phyloP scores from a whole-genome alignment of 2,113 vertebrate species.

The Fregetta grallaria region DNA sequence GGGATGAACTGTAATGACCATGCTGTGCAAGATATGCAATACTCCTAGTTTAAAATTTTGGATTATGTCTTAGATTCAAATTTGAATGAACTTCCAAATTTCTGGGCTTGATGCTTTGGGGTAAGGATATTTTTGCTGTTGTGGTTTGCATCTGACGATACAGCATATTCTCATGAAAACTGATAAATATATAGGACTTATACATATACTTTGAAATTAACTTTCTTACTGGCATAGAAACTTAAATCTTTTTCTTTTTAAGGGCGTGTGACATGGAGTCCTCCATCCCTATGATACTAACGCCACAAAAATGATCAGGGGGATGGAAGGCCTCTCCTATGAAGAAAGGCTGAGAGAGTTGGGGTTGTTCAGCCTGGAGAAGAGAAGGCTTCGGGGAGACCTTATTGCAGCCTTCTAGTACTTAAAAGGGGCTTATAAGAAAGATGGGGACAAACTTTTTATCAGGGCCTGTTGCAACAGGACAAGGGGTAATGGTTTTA shows the following conservation, averaged over 20 bases:
- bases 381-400: too few species aligned
- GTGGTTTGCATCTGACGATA: neutral
- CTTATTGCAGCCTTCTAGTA: too few species aligned
- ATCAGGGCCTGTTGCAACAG: too few species aligned
- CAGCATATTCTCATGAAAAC: neutral
- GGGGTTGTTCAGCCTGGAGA: too few species aligned
- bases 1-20: neutral
- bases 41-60: neutral
- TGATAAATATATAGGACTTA: neutral
- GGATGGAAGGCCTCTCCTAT: too few species aligned
- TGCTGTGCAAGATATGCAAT: neutral
- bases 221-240: neutral
- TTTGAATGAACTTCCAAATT: neutral
- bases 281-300: neutral
- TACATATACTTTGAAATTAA: neutral
- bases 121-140: neutral
- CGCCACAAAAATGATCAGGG: too few species aligned
- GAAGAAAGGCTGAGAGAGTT: too few species aligned
- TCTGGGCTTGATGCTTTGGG: neutral
- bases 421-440: too few species aligned
- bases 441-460: too few species aligned
- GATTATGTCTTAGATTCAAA: neutral
- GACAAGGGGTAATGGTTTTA: too few species aligned
- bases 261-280: neutral
- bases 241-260: neutral